Evolutionary conservation across 2,888 invertebrate genomes (phyloP), one percentile per base, ranked within the genome.

Genomic region (Pseudococcus viburni): DNA sequence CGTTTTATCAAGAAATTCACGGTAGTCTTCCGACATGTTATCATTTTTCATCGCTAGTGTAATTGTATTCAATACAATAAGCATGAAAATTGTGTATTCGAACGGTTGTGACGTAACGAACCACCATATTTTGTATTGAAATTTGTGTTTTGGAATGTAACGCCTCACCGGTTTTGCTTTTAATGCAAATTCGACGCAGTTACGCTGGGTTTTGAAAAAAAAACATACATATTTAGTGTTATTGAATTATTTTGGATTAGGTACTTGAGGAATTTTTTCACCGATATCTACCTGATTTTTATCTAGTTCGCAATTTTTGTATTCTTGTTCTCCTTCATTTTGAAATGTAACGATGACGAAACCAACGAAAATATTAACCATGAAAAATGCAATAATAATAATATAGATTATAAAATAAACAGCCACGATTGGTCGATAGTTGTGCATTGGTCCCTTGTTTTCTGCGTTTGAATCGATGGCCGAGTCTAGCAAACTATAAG

Each of bases 291-390:
- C 95, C 93, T 99, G 99, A 93, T 99, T 99, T 93, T 99, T 99
- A 92, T 99, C 99, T 91, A 99, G 94, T 92, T 99, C 99, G 93
- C 99, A 99, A 92, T 99, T 98, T 93, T 98, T 98, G 93, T 99
- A 99, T 92, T 99, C 99, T 92, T 99, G 98, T 93, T 99, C 99
- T 91, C 99, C 99, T 93, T 99, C 99, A 92, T 97, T 99, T 94
- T 99, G 99, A 93, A 99, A 99, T 92, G 99, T 99, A 92, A 99
- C 99, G 93, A 99, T 99, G 93, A 99, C 99, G 94, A 99, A 99
- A 96, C 99, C 99, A 91, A 99, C 99, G 94, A 99, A 99, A 93
- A 99, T 99, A 93, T 99, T 99, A 91, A 99, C 98, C 99, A 99
- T 99, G 94, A 99, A 99, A 95, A 99, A 99, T 91, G 99, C 99